These are phyloP conservation scores for Amazona vittata DNA, from an alignment of 2,113 vertebrate species.

Conservation along the genomic window DNA sequence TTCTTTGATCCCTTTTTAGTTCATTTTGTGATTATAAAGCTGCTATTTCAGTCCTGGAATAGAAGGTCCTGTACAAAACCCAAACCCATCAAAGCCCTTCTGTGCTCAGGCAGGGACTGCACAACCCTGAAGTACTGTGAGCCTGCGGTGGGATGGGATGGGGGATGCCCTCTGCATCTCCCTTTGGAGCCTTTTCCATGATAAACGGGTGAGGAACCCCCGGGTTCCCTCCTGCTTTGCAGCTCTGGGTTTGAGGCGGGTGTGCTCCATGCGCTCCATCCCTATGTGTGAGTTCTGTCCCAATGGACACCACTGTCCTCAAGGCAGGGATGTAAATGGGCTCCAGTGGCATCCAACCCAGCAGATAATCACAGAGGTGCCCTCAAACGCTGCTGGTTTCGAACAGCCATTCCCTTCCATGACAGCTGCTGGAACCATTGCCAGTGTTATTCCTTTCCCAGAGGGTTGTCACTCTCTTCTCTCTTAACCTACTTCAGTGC, in stretches of 20 bases:
- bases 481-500: not conserved
- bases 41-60: not conserved
- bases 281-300: not conserved
- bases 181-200: not conserved
- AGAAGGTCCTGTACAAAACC: not conserved
- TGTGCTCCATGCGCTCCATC: not conserved
- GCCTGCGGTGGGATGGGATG: not conserved
- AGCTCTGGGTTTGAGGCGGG: not conserved
- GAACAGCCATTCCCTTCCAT: not conserved
- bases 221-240: not conserved
- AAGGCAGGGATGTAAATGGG: not conserved
- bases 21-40: not conserved
- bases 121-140: not conserved
- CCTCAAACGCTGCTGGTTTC: not conserved
- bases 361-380: not conserved
- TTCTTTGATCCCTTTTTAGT: not conserved
- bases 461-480: not conserved
- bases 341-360: not conserved
- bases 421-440: not conserved
- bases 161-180: not conserved
- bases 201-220: not conserved
- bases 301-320: fast-evolving
- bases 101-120: not conserved
- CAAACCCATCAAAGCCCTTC: not conserved
- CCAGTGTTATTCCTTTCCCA: not conserved